A percentile compares a stretch with the other conserved stretches of the same genome.
phyloP scores from a whole-genome alignment of 92 coral and sea anemone species.

The Desmophyllum pertusum region DNA sequence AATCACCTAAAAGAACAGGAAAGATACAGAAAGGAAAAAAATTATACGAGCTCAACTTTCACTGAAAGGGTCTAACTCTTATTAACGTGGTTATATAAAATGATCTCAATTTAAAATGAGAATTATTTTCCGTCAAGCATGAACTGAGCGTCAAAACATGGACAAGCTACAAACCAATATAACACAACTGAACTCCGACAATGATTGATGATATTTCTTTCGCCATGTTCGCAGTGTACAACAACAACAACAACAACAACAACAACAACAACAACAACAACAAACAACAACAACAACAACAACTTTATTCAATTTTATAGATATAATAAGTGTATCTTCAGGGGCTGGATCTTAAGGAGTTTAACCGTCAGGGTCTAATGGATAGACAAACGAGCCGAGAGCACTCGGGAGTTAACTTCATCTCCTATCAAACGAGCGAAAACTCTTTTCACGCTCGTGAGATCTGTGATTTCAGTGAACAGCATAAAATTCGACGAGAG shows the following conservation, averaged over 20 bases:
- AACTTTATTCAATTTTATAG: no score
- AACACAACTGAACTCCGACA: neutral
- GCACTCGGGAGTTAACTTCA: neutral
- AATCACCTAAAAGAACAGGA: constrained; percentile 63
- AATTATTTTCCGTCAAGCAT: no score
- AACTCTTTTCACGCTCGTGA: no score
- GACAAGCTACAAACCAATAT: neutral
- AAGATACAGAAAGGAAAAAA: neutral
- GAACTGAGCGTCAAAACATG: neutral
- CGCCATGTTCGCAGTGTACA: no score
- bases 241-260: no score
- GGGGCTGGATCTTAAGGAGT: no score
- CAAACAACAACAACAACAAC: no score
- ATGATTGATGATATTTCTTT: neutral
- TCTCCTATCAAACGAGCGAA: neutral
- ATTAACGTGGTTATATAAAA: neutral
- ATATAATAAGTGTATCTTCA: no score
- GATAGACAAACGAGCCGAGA: neutral
- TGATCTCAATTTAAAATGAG: no score
- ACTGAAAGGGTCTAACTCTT: neutral
- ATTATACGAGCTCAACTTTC: neutral
- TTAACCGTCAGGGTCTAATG: neutral
- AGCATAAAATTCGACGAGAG: neutral
- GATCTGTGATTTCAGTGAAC: no score
- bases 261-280: no score